A percentile compares a stretch with the other conserved stretches of the same genome.
These are phyloP conservation scores for Tadarida brasiliensis DNA, from an alignment of 2,797 vertebrate genomes.

Conservation along the genomic window DNA sequence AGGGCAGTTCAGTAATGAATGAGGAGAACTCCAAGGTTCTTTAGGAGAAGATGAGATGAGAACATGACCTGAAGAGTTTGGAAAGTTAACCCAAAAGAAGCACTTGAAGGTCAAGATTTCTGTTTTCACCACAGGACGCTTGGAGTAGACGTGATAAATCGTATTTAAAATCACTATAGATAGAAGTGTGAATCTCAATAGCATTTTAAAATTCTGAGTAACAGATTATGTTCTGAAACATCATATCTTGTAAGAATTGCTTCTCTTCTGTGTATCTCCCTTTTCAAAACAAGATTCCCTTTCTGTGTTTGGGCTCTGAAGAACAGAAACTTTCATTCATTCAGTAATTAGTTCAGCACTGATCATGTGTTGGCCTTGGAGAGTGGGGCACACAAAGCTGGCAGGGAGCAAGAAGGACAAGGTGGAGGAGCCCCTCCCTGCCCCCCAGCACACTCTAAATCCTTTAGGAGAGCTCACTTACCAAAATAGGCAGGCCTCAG, in stretches of 20 bases:
- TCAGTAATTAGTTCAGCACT: not conserved
- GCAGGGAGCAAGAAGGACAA: not conserved
- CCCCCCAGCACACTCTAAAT: not conserved
- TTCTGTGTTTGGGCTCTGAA: not conserved
- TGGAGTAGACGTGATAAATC: not conserved
- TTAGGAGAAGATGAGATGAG: not conserved
- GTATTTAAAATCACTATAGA: not conserved
- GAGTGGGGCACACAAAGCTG: not conserved
- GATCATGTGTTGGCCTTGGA: not conserved
- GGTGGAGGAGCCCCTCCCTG: too few relatives aligned
- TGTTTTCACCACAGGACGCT: not conserved
- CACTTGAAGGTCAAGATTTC: not conserved
- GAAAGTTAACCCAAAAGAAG: not conserved
- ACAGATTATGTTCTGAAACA: not conserved
- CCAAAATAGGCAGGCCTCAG: not conserved
- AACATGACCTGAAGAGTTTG: not conserved
- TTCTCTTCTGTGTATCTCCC: slow-evolving; percentile 14
- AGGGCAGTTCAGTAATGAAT: not conserved
- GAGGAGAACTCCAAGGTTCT: not conserved
- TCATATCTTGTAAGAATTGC: not conserved
- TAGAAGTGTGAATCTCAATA: not conserved
- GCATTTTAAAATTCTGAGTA: slow-evolving; percentile 19
- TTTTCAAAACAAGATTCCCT: slow-evolving; percentile 30
- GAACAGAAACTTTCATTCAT: not conserved
- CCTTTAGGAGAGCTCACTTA: not conserved